Conservation (phyloP, 2,113 vertebrate species). For the Tychaedon coryphoeus region DNA sequence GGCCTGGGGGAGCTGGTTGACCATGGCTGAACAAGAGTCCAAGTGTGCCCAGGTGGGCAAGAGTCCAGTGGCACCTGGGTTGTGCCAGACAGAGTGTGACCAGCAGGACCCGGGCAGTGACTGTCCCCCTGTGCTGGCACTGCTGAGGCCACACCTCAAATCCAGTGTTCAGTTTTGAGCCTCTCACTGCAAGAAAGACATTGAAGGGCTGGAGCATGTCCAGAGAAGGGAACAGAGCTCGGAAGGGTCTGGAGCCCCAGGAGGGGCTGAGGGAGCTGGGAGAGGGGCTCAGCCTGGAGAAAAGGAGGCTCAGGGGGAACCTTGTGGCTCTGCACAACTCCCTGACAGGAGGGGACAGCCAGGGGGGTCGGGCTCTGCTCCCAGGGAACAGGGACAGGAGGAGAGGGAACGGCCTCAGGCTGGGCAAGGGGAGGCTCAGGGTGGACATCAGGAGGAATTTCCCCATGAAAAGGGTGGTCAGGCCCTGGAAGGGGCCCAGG, state of each 20-base stretch:
- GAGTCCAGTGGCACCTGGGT: not conserved
- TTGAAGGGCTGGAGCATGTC: fast-evolving
- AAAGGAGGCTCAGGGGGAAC: not conserved
- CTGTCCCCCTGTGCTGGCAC: not conserved
- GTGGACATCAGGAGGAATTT: fast-evolving
- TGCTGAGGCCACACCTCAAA: not conserved
- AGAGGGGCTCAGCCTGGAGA: not conserved
- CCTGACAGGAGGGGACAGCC: not conserved
- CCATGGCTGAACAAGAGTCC: not conserved
- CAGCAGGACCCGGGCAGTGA: not conserved
- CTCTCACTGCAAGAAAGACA: not conserved
- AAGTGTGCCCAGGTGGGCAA: not conserved
- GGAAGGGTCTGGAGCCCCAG: not conserved
- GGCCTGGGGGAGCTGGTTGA: not conserved
- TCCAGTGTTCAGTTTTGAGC: not conserved
- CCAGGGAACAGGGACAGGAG: not conserved
- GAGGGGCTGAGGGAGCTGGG: not conserved
- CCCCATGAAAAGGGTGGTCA: fast-evolving
- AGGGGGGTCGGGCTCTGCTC: not conserved
- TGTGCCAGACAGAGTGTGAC: not conserved
- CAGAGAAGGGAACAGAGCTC: not conserved
- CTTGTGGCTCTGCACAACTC: not conserved
- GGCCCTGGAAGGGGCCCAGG: fast-evolving
- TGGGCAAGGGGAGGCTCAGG: not conserved
- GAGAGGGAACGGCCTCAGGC: not conserved